Base-by-base conservation (phyloP, 2,113 vertebrate species). In the Corythoichthys intestinalis region DNA sequence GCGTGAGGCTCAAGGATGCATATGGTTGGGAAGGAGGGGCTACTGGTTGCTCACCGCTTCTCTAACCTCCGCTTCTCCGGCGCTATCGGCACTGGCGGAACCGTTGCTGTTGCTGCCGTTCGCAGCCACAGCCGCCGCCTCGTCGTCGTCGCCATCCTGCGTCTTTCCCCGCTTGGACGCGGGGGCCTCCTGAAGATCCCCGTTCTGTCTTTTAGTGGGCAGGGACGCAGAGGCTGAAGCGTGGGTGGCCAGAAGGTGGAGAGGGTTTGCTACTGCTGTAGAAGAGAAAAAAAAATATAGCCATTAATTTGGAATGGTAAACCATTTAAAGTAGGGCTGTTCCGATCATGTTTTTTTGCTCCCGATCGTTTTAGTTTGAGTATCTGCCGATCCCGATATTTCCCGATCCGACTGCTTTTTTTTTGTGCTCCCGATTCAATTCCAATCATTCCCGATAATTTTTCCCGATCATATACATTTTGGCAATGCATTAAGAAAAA, bases 151-250 rank as follows among this genome's bases (percentile, higher is more conserved):
- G 6, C 52, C 90, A 2, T 90, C 91, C 0, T 94, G 94, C 0
- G 84, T 91, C 88, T 96, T 98, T 77, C 89, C 75, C n/a, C 94
- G 92, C 91, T 99, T 98, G 11, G 93, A 87, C 57, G 94, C 94
- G 0, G 90, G 92, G 69, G 91, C 93, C 66, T 96, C 94, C 0
- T 84, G 56, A 81, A 92, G 93, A 75, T 94, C 94, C 44, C 96
- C 94, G 0, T 94, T 96, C 86, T 95, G 96, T 59, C 96, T 93
- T 88, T 98, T 99, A 7, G 96, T 98, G n/a, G 96, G 97, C 28
- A 99, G 94, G 56, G 94, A 98, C 0, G 97, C 97, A 0, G 97
- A 98, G 0, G 96, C 96, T 0, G 97, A 99, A 0, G 97, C 96
- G 1, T 98, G 97, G 35, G 96, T 93, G 0, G 97, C 97, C 77